These are phyloP conservation scores for Catamblyrhynchus diadema DNA, from an alignment of 2,797 vertebrate genomes.

Conservation along the genomic window DNA sequence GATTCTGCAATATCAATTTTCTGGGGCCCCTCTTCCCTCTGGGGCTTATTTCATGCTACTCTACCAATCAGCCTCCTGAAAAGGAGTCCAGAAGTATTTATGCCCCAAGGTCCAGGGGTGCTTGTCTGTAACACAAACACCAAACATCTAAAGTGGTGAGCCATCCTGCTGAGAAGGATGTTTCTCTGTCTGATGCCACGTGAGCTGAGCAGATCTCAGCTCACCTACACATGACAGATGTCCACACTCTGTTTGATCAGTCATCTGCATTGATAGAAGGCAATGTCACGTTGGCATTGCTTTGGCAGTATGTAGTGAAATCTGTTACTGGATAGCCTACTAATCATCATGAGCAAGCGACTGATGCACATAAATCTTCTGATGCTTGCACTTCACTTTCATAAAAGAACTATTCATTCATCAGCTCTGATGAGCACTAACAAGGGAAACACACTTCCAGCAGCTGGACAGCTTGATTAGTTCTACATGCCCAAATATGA, in stretches of 20 bases:
- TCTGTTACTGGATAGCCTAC: not conserved
- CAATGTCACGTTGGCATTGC: not conserved
- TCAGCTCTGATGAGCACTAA: not conserved
- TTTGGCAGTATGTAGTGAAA: not conserved
- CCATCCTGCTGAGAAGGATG: not conserved
- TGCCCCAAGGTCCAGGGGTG: too few relatives aligned
- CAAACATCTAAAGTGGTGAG: not conserved
- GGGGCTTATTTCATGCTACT: not conserved
- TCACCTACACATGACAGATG: not conserved
- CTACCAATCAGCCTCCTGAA: not conserved
- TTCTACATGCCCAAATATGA: not conserved
- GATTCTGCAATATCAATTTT: not conserved
- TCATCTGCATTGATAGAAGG: too few relatives aligned
- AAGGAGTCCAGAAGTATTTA: not conserved
- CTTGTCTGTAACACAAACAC: not conserved
- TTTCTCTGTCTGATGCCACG: not conserved
- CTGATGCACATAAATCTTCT: not conserved
- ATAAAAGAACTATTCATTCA: not conserved
- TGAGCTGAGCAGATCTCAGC: not conserved
- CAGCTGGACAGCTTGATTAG: slow-evolving; percentile 2
- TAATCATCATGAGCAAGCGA: not conserved
- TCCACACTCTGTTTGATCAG: not conserved
- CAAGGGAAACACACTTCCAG: slow-evolving; percentile 14
- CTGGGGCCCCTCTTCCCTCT: not conserved
- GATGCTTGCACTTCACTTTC: not conserved